Conservation (phyloP, 2,113 vertebrate genomes). For the Pangasianodon hypophthalmus region DNA sequence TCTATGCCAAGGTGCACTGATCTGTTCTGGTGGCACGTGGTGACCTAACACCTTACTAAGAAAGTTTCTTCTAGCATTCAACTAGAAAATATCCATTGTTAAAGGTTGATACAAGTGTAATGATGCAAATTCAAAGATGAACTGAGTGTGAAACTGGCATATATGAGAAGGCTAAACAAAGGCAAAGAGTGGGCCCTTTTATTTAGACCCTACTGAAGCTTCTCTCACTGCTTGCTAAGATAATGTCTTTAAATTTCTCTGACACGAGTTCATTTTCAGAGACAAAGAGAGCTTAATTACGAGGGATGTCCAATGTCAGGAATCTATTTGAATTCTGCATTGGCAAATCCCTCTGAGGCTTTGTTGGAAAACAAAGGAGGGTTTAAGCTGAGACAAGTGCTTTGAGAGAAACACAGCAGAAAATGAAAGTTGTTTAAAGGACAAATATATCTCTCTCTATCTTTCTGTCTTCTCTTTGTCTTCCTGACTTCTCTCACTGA, state of each 20-base stretch:
- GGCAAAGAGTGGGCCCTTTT: constrained; percentile 23
- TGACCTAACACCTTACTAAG: background rate
- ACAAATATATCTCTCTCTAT: background rate
- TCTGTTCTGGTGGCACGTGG: background rate
- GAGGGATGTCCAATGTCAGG: constrained; percentile 33
- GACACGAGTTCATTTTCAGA: constrained; percentile 47
- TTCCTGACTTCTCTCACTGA: constrained; percentile 10
- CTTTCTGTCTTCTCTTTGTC: background rate
- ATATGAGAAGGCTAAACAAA: constrained; percentile 1
- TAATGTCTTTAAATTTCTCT: constrained; percentile 44
- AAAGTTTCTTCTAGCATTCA: background rate
- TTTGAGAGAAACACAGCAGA: constrained; percentile 7
- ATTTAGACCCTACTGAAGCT: constrained; percentile 14
- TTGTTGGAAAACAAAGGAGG: constrained; percentile 33
- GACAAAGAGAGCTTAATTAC: constrained; percentile 53
- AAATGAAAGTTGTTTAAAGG: constrained; percentile 15
- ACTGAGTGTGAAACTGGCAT: background rate
- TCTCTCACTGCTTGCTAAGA: constrained; percentile 26
- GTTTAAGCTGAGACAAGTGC: constrained; percentile 22
- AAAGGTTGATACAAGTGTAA: background rate
- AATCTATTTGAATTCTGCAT: constrained; percentile 39
- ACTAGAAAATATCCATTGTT: background rate
- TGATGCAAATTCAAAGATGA: background rate
- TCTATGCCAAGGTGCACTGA: too few species aligned
- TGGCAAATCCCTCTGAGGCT: constrained; percentile 22